A percentile compares a stretch with the other conserved stretches of the same genome.
phyloP scores from a whole-genome alignment of 2,113 vertebrate species.

The Hemicordylus capensis region DNA sequence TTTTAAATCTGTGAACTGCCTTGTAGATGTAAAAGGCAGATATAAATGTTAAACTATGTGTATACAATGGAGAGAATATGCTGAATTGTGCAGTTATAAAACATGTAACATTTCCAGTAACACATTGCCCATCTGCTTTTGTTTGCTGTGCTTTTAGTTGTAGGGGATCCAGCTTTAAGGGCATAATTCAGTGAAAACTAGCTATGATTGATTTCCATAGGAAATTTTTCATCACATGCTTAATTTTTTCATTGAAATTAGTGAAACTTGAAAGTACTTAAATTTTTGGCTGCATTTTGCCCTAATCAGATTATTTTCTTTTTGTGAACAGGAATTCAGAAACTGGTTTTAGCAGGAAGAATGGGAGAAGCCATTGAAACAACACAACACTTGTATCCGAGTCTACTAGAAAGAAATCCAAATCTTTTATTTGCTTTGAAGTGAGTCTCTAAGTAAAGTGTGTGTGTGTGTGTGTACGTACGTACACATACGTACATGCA shows the following conservation, averaged over 20 bases:
- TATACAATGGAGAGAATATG: not conserved
- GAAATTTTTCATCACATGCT: not conserved
- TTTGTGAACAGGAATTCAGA: conserved; percentile 94
- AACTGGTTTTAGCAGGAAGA: conserved; percentile 96
- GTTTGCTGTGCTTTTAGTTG: not conserved
- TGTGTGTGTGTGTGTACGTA: conserved; percentile 38
- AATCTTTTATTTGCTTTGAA: conserved; percentile 99
- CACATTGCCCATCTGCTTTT: not conserved
- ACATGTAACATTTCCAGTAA: not conserved
- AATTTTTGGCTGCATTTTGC: not conserved
- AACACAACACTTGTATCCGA: conserved; percentile 98
- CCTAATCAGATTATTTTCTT: conserved; percentile 60
- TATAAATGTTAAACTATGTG: not conserved
- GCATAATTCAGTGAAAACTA: not conserved
- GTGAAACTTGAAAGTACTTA: not conserved
- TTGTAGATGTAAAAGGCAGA: not conserved
- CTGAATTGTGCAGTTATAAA: not conserved
- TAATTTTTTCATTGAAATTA: not conserved
- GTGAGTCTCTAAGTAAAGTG: conserved; percentile 80
- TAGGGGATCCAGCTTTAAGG: not conserved
- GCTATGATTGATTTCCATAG: not conserved
- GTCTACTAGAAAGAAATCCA: conserved; percentile 97
- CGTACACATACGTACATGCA: not conserved
- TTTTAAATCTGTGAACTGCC: not conserved
- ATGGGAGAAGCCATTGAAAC: conserved; percentile 99